These are phyloP conservation scores for Pteropus rufus DNA, from an alignment of 2,797 vertebrate species.

Conservation along the genomic window DNA sequence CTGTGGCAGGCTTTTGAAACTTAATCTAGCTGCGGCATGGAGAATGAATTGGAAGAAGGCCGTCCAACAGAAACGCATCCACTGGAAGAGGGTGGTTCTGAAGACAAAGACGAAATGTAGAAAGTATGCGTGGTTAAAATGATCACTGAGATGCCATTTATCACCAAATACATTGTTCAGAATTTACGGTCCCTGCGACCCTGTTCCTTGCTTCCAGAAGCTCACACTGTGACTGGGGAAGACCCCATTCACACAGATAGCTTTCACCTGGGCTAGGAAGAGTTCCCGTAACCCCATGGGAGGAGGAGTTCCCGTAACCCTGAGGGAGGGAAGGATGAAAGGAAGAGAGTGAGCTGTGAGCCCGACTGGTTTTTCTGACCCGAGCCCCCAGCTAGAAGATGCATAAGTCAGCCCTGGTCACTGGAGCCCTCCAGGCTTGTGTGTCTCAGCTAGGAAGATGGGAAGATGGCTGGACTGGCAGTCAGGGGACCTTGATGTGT, in stretches of 20 bases:
- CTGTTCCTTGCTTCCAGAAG: neutral
- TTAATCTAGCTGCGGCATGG: neutral
- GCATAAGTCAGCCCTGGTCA: neutral
- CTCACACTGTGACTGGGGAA: neutral
- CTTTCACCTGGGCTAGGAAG: neutral
- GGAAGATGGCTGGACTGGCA: neutral
- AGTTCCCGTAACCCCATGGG: neutral
- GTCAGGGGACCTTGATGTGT: neutral
- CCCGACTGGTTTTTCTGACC: constrained; percentile 36
- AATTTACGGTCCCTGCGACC: neutral
- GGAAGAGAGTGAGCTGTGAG: constrained; percentile 48
- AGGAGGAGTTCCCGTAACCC: neutral
- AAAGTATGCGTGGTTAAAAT: rapidly evolving
- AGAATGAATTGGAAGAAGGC: neutral
- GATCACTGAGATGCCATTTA: neutral
- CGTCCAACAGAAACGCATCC: neutral
- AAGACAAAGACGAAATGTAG: neutral
- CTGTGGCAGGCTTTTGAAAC: neutral
- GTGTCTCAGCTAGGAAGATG: neutral
- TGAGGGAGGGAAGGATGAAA: constrained; percentile 61
- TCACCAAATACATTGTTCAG: rapidly evolving
- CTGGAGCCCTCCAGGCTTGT: neutral
- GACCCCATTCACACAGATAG: neutral
- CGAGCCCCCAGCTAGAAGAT: constrained; percentile 54
- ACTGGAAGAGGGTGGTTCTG: neutral